Evolutionary conservation across 2,888 invertebrate genomes (phyloP), one percentile per base, ranked within the genome.

Genomic region (Nephrotoma appendiculata): DNA sequence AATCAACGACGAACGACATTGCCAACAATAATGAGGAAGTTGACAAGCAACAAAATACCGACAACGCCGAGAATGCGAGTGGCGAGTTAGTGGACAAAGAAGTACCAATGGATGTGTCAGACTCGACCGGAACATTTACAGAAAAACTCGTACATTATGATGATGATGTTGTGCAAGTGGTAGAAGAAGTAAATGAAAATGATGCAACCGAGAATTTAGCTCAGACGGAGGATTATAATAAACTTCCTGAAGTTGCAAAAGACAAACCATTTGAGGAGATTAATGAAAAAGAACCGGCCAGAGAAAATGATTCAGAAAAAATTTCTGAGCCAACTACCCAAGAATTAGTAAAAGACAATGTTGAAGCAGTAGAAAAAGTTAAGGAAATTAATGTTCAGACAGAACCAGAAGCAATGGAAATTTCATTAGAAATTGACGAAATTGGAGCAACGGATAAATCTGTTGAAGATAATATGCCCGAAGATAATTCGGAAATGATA

Each of bases 91-190:
- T n/a, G 7, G 19, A 86, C 12, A 31, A 31, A 31, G 1, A 31
- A 31, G 41, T 41, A 52, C 45, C 86, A 6, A 52, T 52, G 86
- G 86, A 83, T 12, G 19, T 11, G 43, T 9, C 42, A 85, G 41
- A 57, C 1, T 5, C n/a, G 9, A 31, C 71, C 83, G 9, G 52
- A 83, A 86, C 86, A 41, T 48, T 84, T 19, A 87, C 87, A 12
- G 87, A 84, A 31, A 41, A 52, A 42, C 45, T 86, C n/a, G 83
- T 86, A 2, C 52, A 86, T 11, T 87, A 86, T 31, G 88, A 88
- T 86, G 87, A 87, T 6, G 86, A 88, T 15, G 31, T 48, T 87
- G 41, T 71, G 41, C 19, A 45, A 19, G 12, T 41, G 71, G 44
- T n/a, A 52, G 85, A 45, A 86, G 43, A 87, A 83, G 41, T 9